Evolutionary conservation across 2,113 vertebrate species (phyloP), one percentile per base, ranked within the genome.

Genomic region (Neopipo cinnamomea): DNA sequence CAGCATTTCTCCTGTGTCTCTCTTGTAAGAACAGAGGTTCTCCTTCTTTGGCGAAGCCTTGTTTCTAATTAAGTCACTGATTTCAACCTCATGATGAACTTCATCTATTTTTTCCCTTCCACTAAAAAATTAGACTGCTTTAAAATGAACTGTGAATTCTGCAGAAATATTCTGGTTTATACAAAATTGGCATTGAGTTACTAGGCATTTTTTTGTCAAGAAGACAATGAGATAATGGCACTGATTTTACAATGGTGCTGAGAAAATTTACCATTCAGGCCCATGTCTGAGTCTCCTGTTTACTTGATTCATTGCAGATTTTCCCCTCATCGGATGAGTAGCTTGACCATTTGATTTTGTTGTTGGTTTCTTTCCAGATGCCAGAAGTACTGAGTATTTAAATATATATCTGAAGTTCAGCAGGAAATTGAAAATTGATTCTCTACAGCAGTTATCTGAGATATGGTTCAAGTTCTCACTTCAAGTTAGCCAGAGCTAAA

Each of bases 371-470:
- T 93, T 88, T 93, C 85, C 94, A 95, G 91, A 85, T 83, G 90
- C 78, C 90, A 93, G 85, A 82, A 94, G 58, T 79, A 94, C 70
- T 33, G 74, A 83, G 78, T 85, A 97, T 97, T 97, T 95, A 88
- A 95, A 96, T 91, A 89, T 78, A 91, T 95, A 89, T 82, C 81
- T 85, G 88, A 91, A 89, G 88, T 88, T 94, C 85, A 91, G 92
- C 88, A 90, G 94, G 88, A 97, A 97, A 95, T 93, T 95, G 90
- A 96, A 91, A 96, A 97, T 92, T 97, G 90, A 97, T 96, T 97
- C 92, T 95, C 67, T 76, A 85, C 92, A 95, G 88, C 92, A 94
- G 88, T 96, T 93, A 91, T 93, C 66, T 88, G 82, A 96, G 92
- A 79, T 90, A 95, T 66, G 71, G 94, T 93, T 94, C 71, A 53